A percentile compares a stretch with the other conserved stretches of the same genome.
Evolutionary conservation across 2,888 invertebrate species (phyloP).

Genomic region (Pyrrhia umbra): DNA sequence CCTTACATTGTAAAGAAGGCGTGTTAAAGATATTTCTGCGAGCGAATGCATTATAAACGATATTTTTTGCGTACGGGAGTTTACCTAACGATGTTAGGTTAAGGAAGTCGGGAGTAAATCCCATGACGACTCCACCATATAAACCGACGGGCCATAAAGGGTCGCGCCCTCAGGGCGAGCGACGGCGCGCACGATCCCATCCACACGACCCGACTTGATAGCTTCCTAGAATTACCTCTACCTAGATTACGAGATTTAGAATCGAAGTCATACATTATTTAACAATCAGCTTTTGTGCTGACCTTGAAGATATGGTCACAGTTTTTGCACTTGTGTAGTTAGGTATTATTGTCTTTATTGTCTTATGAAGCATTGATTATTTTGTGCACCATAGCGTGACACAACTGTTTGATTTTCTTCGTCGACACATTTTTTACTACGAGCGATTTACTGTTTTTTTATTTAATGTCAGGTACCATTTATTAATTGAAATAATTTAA

Average conservation of each 20-base stretch:
- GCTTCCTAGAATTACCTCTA: slow-evolving; percentile 71
- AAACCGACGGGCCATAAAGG: slow-evolving; percentile 60
- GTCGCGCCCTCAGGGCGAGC: slow-evolving; percentile 69
- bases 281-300: slow-evolving; percentile 1
- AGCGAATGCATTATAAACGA: slow-evolving; percentile 15
- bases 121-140: slow-evolving; percentile 51
- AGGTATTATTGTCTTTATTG: slow-evolving; percentile 20
- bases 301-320: slow-evolving; percentile 29
- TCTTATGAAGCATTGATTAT: slow-evolving; percentile 26
- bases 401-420: slow-evolving; percentile 31
- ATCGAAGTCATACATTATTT: slow-evolving; percentile 11
- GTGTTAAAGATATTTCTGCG: not conserved
- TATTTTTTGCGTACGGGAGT: slow-evolving; percentile 33
- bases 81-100: slow-evolving; percentile 33
- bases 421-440: slow-evolving; percentile 20
- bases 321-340: slow-evolving; percentile 32
- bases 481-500: not conserved
- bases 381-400: slow-evolving; percentile 32
- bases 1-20: not conserved
- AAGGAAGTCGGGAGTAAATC: slow-evolving; percentile 32
- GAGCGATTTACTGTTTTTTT: not conserved
- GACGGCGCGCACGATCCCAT: slow-evolving; percentile 73
- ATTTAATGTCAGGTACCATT: not conserved
- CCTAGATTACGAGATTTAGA: slow-evolving; percentile 39
- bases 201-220: slow-evolving; percentile 72